These are phyloP conservation scores for Heliconius cydno DNA, from an alignment of 2,888 invertebrate genomes.

Conservation along the genomic window DNA sequence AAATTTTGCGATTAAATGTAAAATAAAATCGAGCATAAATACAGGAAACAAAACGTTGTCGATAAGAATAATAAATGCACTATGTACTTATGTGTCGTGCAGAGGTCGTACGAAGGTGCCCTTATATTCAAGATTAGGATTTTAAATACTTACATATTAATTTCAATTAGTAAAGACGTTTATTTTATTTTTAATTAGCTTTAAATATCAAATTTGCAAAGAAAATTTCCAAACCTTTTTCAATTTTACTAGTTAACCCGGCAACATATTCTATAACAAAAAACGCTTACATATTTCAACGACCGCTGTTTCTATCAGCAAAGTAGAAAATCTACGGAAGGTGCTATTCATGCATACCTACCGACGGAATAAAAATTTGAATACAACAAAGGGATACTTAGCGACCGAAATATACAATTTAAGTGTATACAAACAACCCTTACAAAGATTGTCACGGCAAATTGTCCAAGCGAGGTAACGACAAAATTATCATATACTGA, in stretches of 20 bases:
- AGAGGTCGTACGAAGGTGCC: constrained; percentile 69
- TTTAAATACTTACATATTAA: constrained; percentile 32
- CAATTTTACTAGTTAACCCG: not conserved
- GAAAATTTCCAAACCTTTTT: not conserved
- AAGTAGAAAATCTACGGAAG: constrained; percentile 36
- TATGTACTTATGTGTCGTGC: constrained; percentile 56
- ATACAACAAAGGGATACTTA: constrained; percentile 44
- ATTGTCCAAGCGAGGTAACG: constrained; percentile 74
- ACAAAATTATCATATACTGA: constrained; percentile 81
- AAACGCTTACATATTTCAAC: constrained; percentile 34
- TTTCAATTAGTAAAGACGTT: not conserved
- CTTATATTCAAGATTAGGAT: constrained; percentile 55
- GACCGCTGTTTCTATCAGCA: constrained; percentile 39
- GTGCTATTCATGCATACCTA: constrained; percentile 40
- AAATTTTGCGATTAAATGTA: constrained; percentile 80
- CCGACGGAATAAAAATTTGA: constrained; percentile 40
- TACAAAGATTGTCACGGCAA: constrained; percentile 71
- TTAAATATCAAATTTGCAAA: not conserved
- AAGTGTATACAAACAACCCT: constrained; percentile 60
- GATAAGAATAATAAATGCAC: constrained; percentile 70
- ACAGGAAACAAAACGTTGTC: constrained; percentile 63
- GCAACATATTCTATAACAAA: constrained; percentile 12
- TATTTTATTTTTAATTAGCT: not conserved
- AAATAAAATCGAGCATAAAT: constrained; percentile 72
- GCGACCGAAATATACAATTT: constrained; percentile 43